These are phyloP conservation scores for Macaca fascicularis DNA, from an alignment of 2,113 vertebrate species.

Conservation along the genomic window T2T-MFA8v1.1 NC_088394.1:66709001-66709500, in stretches of 20 bases:
- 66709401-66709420: background rate
- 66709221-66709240: background rate
- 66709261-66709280: background rate
- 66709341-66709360: background rate
- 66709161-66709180: background rate
- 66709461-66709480: conserved; percentile 45
- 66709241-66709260: background rate
- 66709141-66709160: conserved; percentile 2
- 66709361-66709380: background rate
- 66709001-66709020: background rate
- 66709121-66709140: background rate
- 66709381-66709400: background rate
- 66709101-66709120: conserved; percentile 30
- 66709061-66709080: background rate
- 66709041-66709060: conserved; percentile 28
- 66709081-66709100: background rate
- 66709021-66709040: background rate
- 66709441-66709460: conserved; percentile 25
- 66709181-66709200: background rate
- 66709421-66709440: background rate
- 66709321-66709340: conserved; percentile 12
- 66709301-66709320: background rate
- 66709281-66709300: background rate
- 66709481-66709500: conserved; percentile 8
- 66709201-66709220: background rate